Evolutionary conservation across 2,113 vertebrate species (phyloP), one percentile per base, ranked within the genome.

Genomic region (Platycercus adscitus): DNA sequence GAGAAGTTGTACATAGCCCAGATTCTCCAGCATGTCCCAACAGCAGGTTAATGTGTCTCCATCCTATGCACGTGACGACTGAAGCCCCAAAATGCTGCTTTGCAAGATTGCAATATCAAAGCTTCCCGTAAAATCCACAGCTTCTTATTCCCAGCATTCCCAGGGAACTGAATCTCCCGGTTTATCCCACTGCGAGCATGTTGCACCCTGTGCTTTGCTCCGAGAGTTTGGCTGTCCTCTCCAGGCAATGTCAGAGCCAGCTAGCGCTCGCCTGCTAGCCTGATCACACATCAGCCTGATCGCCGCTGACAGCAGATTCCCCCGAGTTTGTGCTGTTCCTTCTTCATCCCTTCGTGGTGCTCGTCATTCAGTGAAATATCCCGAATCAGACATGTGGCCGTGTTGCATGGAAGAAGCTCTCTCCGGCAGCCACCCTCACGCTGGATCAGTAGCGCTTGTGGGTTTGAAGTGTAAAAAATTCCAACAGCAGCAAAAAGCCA

Each of bases 321-420:
- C 76, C 53, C 0, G 1, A 11, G 29, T 8, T 2, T 8, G 50
- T 31, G 39, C 7, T 5, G 10, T 8, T 78, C 55, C 17, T 73
- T 11, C 56, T 10, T 10, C 5, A 47, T 23, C n/a, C 55, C 44
- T 37, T 4, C 0, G 0, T 5, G 8, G 86, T 50, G 75, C 61
- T 29, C 0, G 1, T 10, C 3, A 4, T 12, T 39, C 21, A 3
- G 1, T 17, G 68, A 20, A 44, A 39, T 1, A 5, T 1, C 17
- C 1, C 1, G 0, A 31, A 2, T 5, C 1, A 3, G 43, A 13
- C 63, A 21, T 4, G n/a, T 0, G 3, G 18, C 13, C 0, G 2
- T 0, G 0, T 10, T 28, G 75, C 41, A 4, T 3, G 91, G 72
- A 23, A 29, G 19, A 7, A 41, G 66, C 81, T 17, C 24, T 8